Conservation (phyloP, 2,113 vertebrate genomes). For the Sminthopsis crassicaudata region DNA sequence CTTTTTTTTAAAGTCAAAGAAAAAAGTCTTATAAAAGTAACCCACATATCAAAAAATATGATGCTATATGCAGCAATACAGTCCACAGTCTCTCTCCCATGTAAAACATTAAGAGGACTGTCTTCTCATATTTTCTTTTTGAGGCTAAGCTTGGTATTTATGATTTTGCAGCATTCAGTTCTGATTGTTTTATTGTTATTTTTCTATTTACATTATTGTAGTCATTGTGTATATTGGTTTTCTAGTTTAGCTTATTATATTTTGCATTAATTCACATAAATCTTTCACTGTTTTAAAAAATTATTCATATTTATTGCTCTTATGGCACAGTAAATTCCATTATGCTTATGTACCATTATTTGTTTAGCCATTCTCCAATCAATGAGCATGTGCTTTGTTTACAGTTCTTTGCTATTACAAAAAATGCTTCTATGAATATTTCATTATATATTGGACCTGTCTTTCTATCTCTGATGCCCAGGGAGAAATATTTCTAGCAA, state of each 20-base stretch:
- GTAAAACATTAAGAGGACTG: neutral
- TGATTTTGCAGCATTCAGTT: neutral
- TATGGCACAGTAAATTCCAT: neutral
- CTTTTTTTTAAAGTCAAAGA: neutral
- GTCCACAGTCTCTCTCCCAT: neutral
- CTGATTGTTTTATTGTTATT: neutral
- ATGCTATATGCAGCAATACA: neutral
- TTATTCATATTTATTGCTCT: neutral
- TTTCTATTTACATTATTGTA: neutral
- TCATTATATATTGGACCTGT: neutral
- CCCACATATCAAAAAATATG: neutral
- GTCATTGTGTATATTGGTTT: neutral
- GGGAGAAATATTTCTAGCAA: neutral
- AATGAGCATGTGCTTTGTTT: neutral
- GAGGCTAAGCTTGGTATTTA: neutral
- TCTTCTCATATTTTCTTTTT: neutral
- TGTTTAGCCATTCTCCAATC: neutral
- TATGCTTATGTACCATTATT: neutral
- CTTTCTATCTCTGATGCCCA: neutral
- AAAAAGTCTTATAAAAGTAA: neutral
- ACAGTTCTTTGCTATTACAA: neutral
- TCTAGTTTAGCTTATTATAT: neutral
- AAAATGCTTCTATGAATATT: neutral
- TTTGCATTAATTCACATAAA: slow-evolving; percentile 4
- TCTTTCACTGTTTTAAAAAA: neutral